Conservation (phyloP, 2,888 invertebrate genomes). For the Netelia fuscicornis region DNA sequence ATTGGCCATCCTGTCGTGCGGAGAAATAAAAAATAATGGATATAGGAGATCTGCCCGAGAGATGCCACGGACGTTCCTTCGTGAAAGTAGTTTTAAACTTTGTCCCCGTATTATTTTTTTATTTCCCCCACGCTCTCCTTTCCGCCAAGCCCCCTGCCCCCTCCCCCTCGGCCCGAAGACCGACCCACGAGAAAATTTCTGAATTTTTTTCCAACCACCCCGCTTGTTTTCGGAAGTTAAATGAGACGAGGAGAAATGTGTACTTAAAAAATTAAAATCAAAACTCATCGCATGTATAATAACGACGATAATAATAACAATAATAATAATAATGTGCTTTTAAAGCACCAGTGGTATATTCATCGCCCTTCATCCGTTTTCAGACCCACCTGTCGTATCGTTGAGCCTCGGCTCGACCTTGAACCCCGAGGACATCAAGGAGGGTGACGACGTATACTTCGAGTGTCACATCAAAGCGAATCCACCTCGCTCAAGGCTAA, state of each 20-base stretch:
- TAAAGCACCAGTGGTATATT: slow-evolving; percentile 69
- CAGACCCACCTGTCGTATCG: slow-evolving; percentile 95
- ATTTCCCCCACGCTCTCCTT: no score
- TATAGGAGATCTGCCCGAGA: background rate
- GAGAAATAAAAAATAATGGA: slow-evolving; percentile 18
- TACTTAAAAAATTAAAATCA: no score
- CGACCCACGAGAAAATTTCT: no score
- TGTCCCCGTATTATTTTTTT: background rate
- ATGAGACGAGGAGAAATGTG: no score
- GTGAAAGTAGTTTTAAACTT: background rate
- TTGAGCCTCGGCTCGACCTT: slow-evolving; percentile 93
- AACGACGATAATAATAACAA: slow-evolving; percentile 3
- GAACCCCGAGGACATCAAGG: slow-evolving; percentile 95
- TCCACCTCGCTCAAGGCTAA: slow-evolving; percentile 93
- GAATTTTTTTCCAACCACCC: no score
- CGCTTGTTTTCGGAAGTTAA: no score
- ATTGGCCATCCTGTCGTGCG: slow-evolving; percentile 10
- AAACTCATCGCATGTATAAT: no score
- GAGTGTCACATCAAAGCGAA: slow-evolving; percentile 96
- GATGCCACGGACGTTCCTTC: background rate
- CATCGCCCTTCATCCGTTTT: slow-evolving; percentile 74
- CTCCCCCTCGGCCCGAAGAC: no score
- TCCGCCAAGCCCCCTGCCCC: no score
- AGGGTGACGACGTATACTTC: slow-evolving; percentile 96
- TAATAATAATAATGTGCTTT: slow-evolving; percentile 17